Conservation (phyloP, 64 coral and sea anemone species). For the Porites lutea region DNA sequence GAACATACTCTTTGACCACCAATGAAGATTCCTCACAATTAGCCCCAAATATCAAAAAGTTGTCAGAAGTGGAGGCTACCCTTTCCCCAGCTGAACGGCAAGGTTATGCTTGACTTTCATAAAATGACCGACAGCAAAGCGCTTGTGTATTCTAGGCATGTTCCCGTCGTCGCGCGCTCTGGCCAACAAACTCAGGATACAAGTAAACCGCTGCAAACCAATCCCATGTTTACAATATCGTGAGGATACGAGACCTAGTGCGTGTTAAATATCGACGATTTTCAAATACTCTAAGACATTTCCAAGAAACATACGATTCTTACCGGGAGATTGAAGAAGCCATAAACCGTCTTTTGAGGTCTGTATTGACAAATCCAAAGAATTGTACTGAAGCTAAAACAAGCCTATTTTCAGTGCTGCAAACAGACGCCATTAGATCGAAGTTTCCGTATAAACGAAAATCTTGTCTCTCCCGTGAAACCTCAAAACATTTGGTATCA, state of each 20-base stretch:
- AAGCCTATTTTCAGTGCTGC: background rate
- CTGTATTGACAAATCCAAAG: constrained; percentile 10
- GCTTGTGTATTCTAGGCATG: constrained; percentile 31
- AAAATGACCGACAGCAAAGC: constrained; percentile 45
- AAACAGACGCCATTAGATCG: background rate
- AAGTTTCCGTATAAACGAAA: background rate
- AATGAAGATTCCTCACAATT: constrained; percentile 38
- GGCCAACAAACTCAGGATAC: background rate
- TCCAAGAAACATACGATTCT: constrained; percentile 66
- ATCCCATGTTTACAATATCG: constrained; percentile 24
- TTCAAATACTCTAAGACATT: constrained; percentile 6
- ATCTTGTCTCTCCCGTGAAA: too few relatives aligned
- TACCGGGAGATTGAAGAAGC: constrained; percentile 38
- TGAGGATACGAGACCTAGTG: background rate
- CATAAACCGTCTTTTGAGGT: background rate
- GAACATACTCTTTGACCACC: constrained; percentile 18
- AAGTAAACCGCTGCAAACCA: background rate
- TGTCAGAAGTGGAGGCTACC: constrained; percentile 29
- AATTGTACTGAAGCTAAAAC: constrained; percentile 57
- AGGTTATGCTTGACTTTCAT: constrained; percentile 38
- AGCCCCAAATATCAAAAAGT: constrained; percentile 46
- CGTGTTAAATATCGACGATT: constrained; percentile 5
- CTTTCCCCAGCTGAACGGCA: background rate
- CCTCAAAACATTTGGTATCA: too few relatives aligned
- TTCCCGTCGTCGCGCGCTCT: background rate